Evolutionary conservation across 2,113 vertebrate species (phyloP).

Genomic region (Setophaga petechia): DNA sequence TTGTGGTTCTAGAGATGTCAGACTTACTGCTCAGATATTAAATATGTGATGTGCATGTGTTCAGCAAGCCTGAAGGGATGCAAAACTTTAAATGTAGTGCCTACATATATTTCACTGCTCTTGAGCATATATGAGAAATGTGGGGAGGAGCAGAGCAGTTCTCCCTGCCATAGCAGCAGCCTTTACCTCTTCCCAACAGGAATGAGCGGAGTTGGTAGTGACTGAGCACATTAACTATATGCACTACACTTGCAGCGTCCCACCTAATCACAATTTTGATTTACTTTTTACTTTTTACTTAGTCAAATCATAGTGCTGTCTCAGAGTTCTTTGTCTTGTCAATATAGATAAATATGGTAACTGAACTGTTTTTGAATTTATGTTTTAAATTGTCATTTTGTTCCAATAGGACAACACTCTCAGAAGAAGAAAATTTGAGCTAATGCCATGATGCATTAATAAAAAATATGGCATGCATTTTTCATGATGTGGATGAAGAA

Average conservation of each 20-base stretch:
- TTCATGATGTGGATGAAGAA: neutral
- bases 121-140: neutral
- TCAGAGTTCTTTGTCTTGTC: neutral
- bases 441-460: neutral
- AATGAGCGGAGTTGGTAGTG: neutral
- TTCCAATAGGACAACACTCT: neutral
- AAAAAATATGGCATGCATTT: neutral
- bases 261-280: neutral
- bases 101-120: neutral
- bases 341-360: neutral
- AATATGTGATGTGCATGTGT: neutral
- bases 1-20: neutral
- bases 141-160: neutral
- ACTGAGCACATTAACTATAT: neutral
- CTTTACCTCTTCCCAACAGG: neutral
- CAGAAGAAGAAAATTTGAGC: neutral
- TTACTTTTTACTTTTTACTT: neutral
- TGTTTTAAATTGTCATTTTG: neutral
- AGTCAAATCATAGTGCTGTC: neutral
- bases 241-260: neutral
- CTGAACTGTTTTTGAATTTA: neutral
- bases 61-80: neutral
- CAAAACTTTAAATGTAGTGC: neutral
- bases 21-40: neutral
- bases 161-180: neutral